These are phyloP conservation scores for Leptopilina drosophilae DNA, from an alignment of 2,888 invertebrate genomes.

Conservation along the genomic window DNA sequence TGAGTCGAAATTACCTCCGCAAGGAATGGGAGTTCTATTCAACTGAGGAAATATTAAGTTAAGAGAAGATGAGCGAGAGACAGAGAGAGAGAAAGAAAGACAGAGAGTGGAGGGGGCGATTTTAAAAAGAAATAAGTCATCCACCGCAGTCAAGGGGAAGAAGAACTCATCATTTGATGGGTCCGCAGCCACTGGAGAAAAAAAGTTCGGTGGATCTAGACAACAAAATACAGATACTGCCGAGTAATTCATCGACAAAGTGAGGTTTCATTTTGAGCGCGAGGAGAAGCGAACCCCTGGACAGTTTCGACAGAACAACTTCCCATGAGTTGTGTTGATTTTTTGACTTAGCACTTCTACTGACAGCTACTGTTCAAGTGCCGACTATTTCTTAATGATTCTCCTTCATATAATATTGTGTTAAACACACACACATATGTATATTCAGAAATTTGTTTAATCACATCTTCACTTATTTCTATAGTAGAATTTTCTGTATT, in stretches of 20 bases:
- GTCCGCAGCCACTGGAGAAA: conserved; percentile 23
- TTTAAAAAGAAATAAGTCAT: conserved; percentile 34
- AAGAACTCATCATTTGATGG: conserved; percentile 17
- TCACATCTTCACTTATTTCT: neutral
- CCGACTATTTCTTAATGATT: conserved; percentile 41
- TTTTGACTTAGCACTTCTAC: conserved; percentile 67
- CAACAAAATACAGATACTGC: conserved; percentile 34
- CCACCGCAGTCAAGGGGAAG: conserved; percentile 17
- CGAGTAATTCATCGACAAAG: conserved; percentile 32
- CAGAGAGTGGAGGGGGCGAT: neutral
- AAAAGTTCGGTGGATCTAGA: conserved; percentile 8
- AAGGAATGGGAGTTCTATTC: conserved; percentile 6
- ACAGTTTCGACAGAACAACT: conserved; percentile 8
- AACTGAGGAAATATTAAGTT: conserved; percentile 30
- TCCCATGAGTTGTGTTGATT: conserved; percentile 64
- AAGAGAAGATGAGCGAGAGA: neutral
- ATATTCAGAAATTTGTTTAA: conserved; percentile 3
- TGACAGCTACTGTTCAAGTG: conserved; percentile 58
- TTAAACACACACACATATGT: neutral
- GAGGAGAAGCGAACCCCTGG: neutral
- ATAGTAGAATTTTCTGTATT: too few species aligned
- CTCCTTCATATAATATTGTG: conserved; percentile 19
- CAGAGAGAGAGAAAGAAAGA: neutral
- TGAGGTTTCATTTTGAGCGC: conserved; percentile 6
- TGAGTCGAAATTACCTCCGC: conserved; percentile 22